Evolutionary conservation across 2,888 invertebrate genomes (phyloP), one percentile per base, ranked within the genome.

Genomic region (Proisotoma minuta): DNA sequence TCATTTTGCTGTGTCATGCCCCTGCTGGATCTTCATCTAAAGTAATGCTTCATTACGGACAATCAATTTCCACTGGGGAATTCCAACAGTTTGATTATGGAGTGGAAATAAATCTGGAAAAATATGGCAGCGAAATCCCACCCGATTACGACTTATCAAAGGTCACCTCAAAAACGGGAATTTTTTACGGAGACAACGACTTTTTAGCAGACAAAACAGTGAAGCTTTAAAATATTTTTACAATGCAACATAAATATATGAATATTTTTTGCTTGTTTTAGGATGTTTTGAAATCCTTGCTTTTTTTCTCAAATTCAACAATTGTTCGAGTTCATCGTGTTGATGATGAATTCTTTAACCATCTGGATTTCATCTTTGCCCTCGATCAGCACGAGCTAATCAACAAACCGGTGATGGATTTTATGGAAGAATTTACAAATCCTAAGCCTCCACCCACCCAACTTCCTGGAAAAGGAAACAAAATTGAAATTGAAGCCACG

Each of bases 21-120:
- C 89, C 91, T 0, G 87, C 89, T 0, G 89, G 89, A 0, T 84
- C 87, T 0, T 89, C 90, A 0, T 83, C 85, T 0, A 86, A 84
- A 4, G 24, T 27, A 8, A 24, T 65, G n/a, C 48, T 64, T 2
- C 64, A 61, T 26, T 61, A 64, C 18, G 85, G 80, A 0, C 90
- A 91, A 78, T 80, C 76, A 47, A 64, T 73, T 12, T 66, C 68
- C 28, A 62, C 68, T 23, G 66, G 82, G 0, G 79, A 80, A 60
- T 88, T 88, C 73, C 83, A 84, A 73, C 82, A 82, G 75, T 90
- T 82, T 72, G 88, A 91, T 76, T 88, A 85, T 73, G 89, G 89
- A 0, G 58, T 75, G 0, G 74, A 75, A 2, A 82, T 79, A 15
- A 89, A 89, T 75, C 63, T 81, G 34, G 75, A 76, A 58, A 75